These are phyloP conservation scores for Cyprinodon diabolis DNA, from an alignment of 2,797 vertebrate species.

Conservation along the genomic window DNA sequence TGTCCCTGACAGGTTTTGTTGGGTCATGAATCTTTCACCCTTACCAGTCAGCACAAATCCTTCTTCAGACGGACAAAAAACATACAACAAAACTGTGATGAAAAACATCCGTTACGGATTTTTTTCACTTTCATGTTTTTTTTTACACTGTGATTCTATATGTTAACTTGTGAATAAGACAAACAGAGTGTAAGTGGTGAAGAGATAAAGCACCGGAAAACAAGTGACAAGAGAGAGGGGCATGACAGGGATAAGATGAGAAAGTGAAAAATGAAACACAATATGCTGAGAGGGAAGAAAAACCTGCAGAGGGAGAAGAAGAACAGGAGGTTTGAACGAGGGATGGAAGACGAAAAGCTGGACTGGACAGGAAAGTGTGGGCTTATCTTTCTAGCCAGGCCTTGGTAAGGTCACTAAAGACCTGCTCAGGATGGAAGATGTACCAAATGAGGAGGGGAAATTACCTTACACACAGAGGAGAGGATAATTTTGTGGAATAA, in stretches of 20 bases:
- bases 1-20: constrained; percentile 71
- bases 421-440: constrained; percentile 55
- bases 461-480: constrained; percentile 41
- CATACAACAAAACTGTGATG: constrained; percentile 29
- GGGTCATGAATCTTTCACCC: constrained; percentile 76
- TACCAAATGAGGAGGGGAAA: constrained; percentile 42
- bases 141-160: constrained; percentile 34
- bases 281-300: constrained; percentile 39
- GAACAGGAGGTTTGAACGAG: constrained; percentile 21
- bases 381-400: constrained; percentile 78
- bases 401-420: constrained; percentile 68
- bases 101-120: constrained; percentile 54
- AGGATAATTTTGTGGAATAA: constrained; percentile 32
- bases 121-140: constrained; percentile 19
- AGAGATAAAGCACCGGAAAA: constrained; percentile 31
- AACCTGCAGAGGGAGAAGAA: constrained; percentile 27
- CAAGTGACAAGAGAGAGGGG: constrained; percentile 13
- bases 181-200: constrained; percentile 29
- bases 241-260: constrained; percentile 16
- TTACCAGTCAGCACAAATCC: constrained; percentile 73
- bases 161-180: constrained; percentile 56
- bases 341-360: constrained; percentile 38
- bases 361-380: constrained; percentile 57
- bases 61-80: constrained; percentile 34
- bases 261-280: constrained; percentile 39